Percentiles rank a stretch among this genome's conserved stretches.
These are phyloP conservation scores for Epinotia demarniana DNA, from an alignment of 2,888 invertebrate species.

Conservation along the genomic window DNA sequence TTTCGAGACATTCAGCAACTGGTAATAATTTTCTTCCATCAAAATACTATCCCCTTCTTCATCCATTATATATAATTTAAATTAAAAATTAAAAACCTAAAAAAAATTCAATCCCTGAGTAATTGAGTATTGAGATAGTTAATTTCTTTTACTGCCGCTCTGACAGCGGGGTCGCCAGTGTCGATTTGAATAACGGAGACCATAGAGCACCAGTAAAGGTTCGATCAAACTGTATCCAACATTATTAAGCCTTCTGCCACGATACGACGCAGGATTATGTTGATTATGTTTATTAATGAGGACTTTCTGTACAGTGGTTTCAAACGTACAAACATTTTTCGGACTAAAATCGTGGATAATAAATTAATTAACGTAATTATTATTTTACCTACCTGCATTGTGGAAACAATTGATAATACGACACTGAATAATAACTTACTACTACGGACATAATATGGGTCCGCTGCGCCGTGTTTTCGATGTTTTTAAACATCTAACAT, in stretches of 20 bases:
- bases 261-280: background rate
- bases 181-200: conserved; percentile 29
- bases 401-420: too few relatives aligned
- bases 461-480: too few relatives aligned
- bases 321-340: too few relatives aligned
- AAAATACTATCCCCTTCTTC: conserved; percentile 87
- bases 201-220: conserved; percentile 20
- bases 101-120: conserved; percentile 48
- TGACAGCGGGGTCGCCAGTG: conserved; percentile 52
- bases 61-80: conserved; percentile 81
- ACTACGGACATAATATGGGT: too few relatives aligned
- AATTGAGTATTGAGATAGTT: conserved; percentile 47
- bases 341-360: too few relatives aligned
- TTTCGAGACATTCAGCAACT: conserved; percentile 93
- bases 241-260: background rate
- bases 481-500: too few relatives aligned
- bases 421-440: too few relatives aligned
- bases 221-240: background rate
- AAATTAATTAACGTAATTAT: too few relatives aligned
- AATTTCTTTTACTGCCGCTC: conserved; percentile 59
- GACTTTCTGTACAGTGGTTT: background rate
- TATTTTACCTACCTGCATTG: too few relatives aligned
- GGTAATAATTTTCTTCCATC: conserved; percentile 94
- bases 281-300: background rate
- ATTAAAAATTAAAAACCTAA: conserved; percentile 49